Percentiles rank a stretch among this genome's conserved stretches.
phyloP scores from a whole-genome alignment of 2,888 invertebrate genomes.

The Odontothrips loti region DNA sequence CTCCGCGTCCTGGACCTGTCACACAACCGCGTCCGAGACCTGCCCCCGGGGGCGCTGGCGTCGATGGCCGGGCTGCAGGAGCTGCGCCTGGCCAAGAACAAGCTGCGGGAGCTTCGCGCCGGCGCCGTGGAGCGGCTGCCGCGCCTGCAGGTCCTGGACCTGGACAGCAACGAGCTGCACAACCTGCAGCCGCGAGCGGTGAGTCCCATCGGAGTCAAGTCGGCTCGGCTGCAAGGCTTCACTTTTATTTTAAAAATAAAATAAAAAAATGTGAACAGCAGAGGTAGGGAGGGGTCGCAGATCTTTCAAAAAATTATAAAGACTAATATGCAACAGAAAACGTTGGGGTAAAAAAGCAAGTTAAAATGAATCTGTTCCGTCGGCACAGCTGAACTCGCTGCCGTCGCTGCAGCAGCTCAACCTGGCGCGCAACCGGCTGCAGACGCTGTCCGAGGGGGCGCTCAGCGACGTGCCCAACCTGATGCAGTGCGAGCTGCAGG shows the following conservation, averaged over 20 bases:
- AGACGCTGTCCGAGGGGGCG: conserved; percentile 62
- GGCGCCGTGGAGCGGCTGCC: conserved; percentile 69
- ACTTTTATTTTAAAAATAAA: too few species aligned
- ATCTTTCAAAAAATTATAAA: too few species aligned
- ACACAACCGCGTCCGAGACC: conserved; percentile 66
- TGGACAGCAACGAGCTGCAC: conserved; percentile 76
- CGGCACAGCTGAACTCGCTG: conserved; percentile 37
- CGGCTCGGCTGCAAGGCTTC: too few species aligned
- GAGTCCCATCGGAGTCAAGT: conserved; percentile 52
- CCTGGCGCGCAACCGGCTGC: conserved; percentile 43
- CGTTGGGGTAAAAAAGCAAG: too few species aligned
- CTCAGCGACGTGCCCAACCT: conserved; percentile 72
- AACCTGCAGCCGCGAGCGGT: conserved; percentile 69
- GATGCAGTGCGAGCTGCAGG: conserved; percentile 71
- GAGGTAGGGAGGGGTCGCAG: too few species aligned
- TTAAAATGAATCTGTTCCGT: too few species aligned
- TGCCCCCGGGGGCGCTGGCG: conserved; percentile 65
- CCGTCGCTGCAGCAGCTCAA: conserved; percentile 43
- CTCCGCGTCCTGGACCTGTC: conserved; percentile 72
- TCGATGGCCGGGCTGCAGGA: conserved; percentile 65
- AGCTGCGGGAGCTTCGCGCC: conserved; percentile 63
- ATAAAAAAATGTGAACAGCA: too few species aligned
- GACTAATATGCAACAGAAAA: too few species aligned
- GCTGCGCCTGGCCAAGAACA: conserved; percentile 70
- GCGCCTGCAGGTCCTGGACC: conserved; percentile 66